Percentiles rank a stretch among this genome's conserved stretches.
These are phyloP conservation scores for Epicauta chinensis DNA, from an alignment of 1,140 invertebrate genomes.

Conservation along the genomic window DNA sequence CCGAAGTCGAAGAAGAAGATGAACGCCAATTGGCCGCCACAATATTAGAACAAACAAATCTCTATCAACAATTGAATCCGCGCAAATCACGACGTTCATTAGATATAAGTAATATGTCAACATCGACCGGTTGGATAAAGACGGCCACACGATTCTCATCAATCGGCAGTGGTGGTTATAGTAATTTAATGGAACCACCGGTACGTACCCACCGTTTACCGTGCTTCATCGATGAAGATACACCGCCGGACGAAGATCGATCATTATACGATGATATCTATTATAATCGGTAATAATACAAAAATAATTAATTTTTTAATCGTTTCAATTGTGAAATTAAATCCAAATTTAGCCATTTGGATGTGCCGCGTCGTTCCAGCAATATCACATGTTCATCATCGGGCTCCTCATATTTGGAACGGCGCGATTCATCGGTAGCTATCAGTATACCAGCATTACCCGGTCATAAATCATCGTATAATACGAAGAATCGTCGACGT, in stretches of 20 bases:
- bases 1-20: slow-evolving; percentile 71
- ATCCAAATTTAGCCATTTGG: slow-evolving; percentile 32
- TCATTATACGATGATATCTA: slow-evolving; percentile 36
- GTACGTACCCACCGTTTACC: slow-evolving; percentile 43
- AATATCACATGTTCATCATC: slow-evolving; percentile 76
- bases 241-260: slow-evolving; percentile 33
- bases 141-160: slow-evolving; percentile 56
- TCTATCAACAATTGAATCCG: slow-evolving; percentile 47
- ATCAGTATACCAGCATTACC: slow-evolving; percentile 54
- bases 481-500: slow-evolving; percentile 33
- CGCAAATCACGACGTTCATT: slow-evolving; percentile 47
- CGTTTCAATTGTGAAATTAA: neutral
- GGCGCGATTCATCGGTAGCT: slow-evolving; percentile 66
- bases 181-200: slow-evolving; percentile 58
- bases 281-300: slow-evolving; percentile 32
- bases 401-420: slow-evolving; percentile 71
- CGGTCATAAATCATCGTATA: slow-evolving; percentile 44
- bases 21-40: slow-evolving; percentile 60
- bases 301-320: no score
- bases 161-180: slow-evolving; percentile 62
- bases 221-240: slow-evolving; percentile 38
- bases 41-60: slow-evolving; percentile 61
- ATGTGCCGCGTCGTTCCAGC: slow-evolving; percentile 56
- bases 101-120: slow-evolving; percentile 45
- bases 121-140: slow-evolving; percentile 40